Base-by-base conservation (phyloP, 1,140 invertebrate genomes). In the Papilio helenus region DNA sequence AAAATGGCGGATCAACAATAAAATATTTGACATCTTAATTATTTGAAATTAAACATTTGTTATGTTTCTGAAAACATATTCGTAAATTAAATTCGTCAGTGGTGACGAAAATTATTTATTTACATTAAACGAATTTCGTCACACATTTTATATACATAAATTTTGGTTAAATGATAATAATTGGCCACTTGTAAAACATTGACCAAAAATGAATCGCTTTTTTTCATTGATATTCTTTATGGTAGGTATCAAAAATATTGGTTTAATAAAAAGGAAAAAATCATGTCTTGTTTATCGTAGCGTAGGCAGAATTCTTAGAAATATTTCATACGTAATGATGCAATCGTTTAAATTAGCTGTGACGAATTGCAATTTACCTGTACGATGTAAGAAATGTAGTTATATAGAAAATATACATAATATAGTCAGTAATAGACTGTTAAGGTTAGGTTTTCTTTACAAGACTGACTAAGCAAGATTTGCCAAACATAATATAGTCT, bases 11-110 rank as follows among this genome's bases (percentile, higher is more conserved):
- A 20, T 2, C 18, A 20, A 65, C 4, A 49, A 5, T 9, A 65
- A 65, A 77, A 77, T 8, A 77, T 65, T 65, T 77, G 76, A 77
- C 55, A 55, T 55, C 18, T 77, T 14, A 12, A 61, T 34, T 58
- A 58, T 34, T 76, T 44, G n/a, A 65, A 23, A 65, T 65, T 61
- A 77, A 76, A 61, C 23, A 61, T 44, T 65, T 65, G 34, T 44
- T 23, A 44, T 18, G 2, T 42, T 20, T 68, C n/a, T n/a, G n/a
- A n/a, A n/a, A n/a, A n/a, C n/a, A n/a, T n/a, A n/a, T n/a, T n/a
- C n/a, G n/a, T n/a, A n/a, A n/a, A n/a, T n/a, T n/a, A n/a, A n/a
- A n/a, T n/a, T n/a, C n/a, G n/a, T n/a, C n/a, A n/a, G n/a, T n/a
- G n/a, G n/a, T 18, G 61, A 65, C 5, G 3, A 14, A 29, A 68